Conservation (phyloP, 2,113 vertebrate species). For the Haemorhous mexicanus region DNA sequence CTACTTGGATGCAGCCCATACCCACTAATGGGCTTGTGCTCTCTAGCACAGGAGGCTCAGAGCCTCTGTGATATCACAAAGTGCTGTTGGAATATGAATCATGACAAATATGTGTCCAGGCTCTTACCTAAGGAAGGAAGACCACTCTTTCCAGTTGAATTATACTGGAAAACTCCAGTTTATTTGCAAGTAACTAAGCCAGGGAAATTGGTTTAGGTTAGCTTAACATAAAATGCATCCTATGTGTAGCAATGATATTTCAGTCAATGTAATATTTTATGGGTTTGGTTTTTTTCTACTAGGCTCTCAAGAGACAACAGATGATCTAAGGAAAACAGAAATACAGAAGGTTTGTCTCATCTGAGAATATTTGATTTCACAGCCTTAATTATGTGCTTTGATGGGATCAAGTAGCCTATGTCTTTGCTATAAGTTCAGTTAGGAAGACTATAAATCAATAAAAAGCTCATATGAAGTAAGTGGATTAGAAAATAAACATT, state of each 20-base stretch:
- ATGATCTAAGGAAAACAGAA: not conserved
- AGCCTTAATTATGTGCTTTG: not conserved
- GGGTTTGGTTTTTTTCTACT: not conserved
- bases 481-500: not conserved
- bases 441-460: not conserved
- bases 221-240: not conserved
- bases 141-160: not conserved
- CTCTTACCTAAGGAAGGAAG: not conserved
- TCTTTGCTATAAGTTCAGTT: not conserved
- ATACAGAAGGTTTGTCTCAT: not conserved
- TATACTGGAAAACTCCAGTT: not conserved
- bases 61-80: not conserved
- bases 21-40: not conserved
- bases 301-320: not conserved
- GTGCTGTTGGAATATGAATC: not conserved
- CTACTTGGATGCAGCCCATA: not conserved
- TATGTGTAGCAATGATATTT: not conserved
- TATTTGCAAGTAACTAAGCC: not conserved
- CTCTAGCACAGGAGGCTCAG: not conserved
- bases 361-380: not conserved
- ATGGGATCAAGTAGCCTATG: not conserved
- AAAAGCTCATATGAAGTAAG: not conserved
- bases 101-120: not conserved
- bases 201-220: not conserved
- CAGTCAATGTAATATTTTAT: not conserved